These are phyloP conservation scores for Sylvia borin DNA, from an alignment of 2,797 vertebrate genomes.

Conservation along the genomic window DNA sequence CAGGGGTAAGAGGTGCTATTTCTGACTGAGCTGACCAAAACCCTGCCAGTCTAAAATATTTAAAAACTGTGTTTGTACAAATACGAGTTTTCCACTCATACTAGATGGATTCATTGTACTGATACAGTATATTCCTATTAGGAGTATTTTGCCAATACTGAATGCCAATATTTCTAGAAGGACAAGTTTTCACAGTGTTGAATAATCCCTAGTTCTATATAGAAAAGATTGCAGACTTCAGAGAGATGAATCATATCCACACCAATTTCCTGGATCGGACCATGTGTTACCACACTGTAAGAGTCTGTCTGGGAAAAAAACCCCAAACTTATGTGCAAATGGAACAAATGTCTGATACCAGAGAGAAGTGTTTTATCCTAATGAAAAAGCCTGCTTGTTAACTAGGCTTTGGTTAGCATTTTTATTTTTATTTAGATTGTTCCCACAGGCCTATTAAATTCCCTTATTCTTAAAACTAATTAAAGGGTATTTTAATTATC, in stretches of 20 bases:
- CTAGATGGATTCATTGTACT: background rate
- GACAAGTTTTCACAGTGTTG: background rate
- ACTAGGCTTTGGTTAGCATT: constrained; percentile 19
- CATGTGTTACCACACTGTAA: background rate
- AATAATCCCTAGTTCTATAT: background rate
- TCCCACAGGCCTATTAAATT: constrained; percentile 26
- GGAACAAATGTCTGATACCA: background rate
- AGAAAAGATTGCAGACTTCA: constrained; percentile 25
- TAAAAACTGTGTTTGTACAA: background rate
- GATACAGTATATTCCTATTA: background rate
- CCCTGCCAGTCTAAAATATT: background rate
- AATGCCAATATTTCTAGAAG: background rate
- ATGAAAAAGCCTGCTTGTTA: constrained; percentile 21
- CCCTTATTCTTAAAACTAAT: constrained; percentile 46
- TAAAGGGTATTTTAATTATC: constrained; percentile 42
- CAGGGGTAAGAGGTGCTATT: background rate
- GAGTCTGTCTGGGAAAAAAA: background rate
- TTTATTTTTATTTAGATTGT: constrained; percentile 45
- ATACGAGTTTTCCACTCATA: background rate
- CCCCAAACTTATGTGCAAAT: background rate
- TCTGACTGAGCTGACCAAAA: background rate
- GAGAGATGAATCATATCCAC: constrained; percentile 8
- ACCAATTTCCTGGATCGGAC: background rate
- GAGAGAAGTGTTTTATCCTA: background rate
- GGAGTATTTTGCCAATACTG: constrained; percentile 24